Evolutionary conservation across 1,140 invertebrate species (phyloP).

Genomic region (Polypedilum vanderplanki): DNA sequence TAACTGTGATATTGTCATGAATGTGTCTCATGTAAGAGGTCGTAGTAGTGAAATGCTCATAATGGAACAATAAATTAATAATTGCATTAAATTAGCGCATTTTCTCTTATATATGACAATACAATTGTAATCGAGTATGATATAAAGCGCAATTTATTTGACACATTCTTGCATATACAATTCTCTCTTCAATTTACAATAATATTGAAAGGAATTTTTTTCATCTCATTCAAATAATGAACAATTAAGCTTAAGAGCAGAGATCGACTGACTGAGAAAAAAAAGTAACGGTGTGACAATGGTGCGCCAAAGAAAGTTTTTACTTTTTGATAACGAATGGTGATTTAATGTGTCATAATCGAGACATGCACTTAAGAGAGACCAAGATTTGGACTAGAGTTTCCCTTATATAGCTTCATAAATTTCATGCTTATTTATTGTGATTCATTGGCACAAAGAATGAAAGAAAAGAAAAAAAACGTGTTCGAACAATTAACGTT

Average conservation of each 20-base stretch:
- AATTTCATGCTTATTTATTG: background rate
- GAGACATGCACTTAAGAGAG: too few relatives aligned
- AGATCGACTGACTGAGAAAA: background rate
- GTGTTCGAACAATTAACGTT: slow-evolving; percentile 27
- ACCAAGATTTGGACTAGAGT: too few relatives aligned
- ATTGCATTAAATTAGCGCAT: slow-evolving; percentile 26
- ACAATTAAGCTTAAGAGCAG: background rate
- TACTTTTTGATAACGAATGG: too few relatives aligned
- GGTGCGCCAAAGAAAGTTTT: too few relatives aligned
- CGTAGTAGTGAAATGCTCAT: background rate
- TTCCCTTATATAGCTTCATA: background rate
- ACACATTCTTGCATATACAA: background rate
- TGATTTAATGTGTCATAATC: too few relatives aligned
- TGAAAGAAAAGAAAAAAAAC: slow-evolving; percentile 10
- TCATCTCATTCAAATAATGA: background rate
- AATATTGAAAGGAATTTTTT: too few relatives aligned
- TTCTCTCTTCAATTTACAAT: too few relatives aligned
- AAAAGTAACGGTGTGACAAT: too few relatives aligned
- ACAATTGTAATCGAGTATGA: slow-evolving; percentile 12
- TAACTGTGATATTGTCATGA: background rate
- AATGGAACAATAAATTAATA: slow-evolving; percentile 28
- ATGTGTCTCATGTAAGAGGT: background rate
- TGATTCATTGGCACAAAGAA: background rate
- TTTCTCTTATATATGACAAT: background rate
- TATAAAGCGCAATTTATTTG: slow-evolving; percentile 19